Evolutionary conservation across 2,113 vertebrate species (phyloP).

Genomic region (Albula glossodonta): DNA sequence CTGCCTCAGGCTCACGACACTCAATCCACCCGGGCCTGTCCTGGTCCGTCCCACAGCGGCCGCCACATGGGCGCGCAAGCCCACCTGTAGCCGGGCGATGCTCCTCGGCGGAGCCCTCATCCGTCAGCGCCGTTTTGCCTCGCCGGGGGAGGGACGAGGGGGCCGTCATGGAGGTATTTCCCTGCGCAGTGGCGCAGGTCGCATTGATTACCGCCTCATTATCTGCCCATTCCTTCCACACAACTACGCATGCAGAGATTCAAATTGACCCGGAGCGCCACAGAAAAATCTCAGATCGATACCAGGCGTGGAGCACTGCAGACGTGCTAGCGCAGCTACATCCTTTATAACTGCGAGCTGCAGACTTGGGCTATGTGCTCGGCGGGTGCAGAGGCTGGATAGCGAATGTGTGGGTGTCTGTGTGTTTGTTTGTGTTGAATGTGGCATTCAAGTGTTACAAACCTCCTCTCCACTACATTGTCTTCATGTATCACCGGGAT

Average conservation of each 20-base stretch:
- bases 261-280: conserved; percentile 17
- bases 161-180: neutral
- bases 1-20: neutral
- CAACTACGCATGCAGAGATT: conserved; percentile 29
- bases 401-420: neutral
- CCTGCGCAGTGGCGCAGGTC: neutral
- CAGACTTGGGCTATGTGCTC: neutral
- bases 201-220: conserved; percentile 34
- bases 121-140: neutral
- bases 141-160: neutral
- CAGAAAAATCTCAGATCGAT: conserved; percentile 24
- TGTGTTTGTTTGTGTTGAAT: neutral
- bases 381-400: neutral
- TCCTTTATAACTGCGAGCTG: neutral
- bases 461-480: too few species aligned
- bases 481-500: too few species aligned
- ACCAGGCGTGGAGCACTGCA: neutral
- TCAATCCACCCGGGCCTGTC: neutral
- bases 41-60: neutral
- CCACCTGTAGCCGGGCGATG: neutral
- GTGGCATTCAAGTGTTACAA: too few species aligned
- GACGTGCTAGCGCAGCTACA: neutral
- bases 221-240: conserved; percentile 6
- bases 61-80: neutral
- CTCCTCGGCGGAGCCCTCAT: neutral